Evolutionary conservation across 2,888 invertebrate genomes (phyloP).

Genomic region (Disparrhopalites patrizii): DNA sequence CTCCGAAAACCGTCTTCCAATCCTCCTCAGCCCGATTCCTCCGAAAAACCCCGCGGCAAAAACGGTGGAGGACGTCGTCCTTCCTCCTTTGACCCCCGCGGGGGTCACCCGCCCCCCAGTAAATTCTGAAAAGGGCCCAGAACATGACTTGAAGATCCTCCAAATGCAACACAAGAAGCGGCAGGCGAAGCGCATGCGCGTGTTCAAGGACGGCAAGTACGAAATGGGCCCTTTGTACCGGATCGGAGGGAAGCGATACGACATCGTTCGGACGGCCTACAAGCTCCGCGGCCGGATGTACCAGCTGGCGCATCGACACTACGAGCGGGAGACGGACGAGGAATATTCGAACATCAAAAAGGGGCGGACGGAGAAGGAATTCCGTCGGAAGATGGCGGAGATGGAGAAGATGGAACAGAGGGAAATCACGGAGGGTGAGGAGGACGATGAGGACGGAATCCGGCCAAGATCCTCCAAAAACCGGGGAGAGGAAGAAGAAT

Average conservation of each 20-base stretch:
- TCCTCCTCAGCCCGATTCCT: background rate
- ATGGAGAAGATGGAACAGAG: background rate
- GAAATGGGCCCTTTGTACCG: background rate
- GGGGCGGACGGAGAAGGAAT: background rate
- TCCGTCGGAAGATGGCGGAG: background rate
- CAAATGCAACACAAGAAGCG: background rate
- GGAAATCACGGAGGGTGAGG: background rate
- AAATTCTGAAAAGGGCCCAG: background rate
- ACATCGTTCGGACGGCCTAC: background rate
- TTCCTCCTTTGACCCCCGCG: background rate
- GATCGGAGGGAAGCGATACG: background rate
- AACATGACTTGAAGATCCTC: background rate
- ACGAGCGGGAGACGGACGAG: too few relatives aligned
- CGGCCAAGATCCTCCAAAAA: background rate
- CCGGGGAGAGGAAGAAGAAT: background rate
- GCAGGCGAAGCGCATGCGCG: background rate
- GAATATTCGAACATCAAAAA: conserved; percentile 2
- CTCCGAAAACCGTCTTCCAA: background rate
- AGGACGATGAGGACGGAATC: background rate
- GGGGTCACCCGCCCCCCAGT: background rate
- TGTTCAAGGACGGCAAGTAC: background rate
- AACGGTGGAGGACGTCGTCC: background rate
- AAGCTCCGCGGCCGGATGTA: conserved; percentile 19
- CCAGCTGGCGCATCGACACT: conserved; percentile 5
- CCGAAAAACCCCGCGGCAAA: background rate